phyloP scores from a whole-genome alignment of 1,140 invertebrate genomes.

The Drosophila pseudoananassae region DNA sequence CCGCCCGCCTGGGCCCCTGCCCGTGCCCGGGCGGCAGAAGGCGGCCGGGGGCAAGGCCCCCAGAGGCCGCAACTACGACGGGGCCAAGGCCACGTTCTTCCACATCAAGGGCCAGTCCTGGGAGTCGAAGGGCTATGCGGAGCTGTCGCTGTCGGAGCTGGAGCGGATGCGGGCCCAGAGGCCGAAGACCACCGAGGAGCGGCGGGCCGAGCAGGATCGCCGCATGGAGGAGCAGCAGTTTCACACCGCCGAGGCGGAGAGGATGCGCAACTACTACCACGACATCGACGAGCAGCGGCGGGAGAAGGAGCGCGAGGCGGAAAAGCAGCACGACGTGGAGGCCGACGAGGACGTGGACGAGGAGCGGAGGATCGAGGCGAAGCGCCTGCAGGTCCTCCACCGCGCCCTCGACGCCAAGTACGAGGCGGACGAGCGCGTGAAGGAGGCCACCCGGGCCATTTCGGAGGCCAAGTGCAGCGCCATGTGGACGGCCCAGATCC shows the following conservation, averaged over 20 bases:
- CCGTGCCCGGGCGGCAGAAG: neutral
- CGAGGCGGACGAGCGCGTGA: constrained; percentile 52
- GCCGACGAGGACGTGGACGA: constrained; percentile 48
- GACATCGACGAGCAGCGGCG: constrained; percentile 58
- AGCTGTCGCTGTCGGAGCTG: constrained; percentile 37
- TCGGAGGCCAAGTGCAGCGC: constrained; percentile 69
- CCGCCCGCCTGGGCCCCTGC: constrained; percentile 5
- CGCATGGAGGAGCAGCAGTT: constrained; percentile 47
- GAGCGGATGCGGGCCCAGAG: constrained; percentile 46
- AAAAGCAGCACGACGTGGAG: constrained; percentile 45
- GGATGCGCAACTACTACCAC: constrained; percentile 47
- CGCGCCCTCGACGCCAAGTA: constrained; percentile 46
- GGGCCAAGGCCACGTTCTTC: constrained; percentile 63
- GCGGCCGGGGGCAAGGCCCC: constrained; percentile 26
- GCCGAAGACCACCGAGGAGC: constrained; percentile 50
- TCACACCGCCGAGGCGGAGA: constrained; percentile 56
- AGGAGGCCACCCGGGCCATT: constrained; percentile 50
- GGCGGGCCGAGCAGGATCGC: constrained; percentile 43
- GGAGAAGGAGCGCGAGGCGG: constrained; percentile 47
- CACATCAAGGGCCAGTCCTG: constrained; percentile 59
- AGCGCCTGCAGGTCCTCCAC: constrained; percentile 42
- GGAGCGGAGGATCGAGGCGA: constrained; percentile 47
- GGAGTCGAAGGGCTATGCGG: constrained; percentile 58
- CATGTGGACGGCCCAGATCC: constrained; percentile 68
- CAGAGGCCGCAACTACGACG: constrained; percentile 23